These are phyloP conservation scores for Pimpla rufipes DNA, from an alignment of 2,888 invertebrate species.

Conservation along the genomic window DNA sequence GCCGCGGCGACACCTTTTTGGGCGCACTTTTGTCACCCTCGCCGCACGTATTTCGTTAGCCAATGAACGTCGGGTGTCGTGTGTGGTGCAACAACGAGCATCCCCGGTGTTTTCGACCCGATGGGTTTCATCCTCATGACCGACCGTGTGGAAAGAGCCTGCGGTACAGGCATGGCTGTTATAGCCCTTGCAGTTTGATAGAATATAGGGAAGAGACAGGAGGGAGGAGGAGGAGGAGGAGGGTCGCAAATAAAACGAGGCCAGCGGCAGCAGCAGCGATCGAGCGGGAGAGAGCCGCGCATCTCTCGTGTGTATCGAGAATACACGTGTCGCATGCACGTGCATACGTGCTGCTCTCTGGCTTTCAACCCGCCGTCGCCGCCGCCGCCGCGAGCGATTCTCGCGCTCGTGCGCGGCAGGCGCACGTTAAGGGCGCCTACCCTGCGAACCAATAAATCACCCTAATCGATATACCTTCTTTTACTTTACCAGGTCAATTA, in stretches of 20 bases:
- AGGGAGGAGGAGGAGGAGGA: not conserved
- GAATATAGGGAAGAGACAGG: constrained; percentile 42
- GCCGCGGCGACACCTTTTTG: not conserved
- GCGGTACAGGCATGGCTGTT: constrained; percentile 18
- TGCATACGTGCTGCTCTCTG: not conserved
- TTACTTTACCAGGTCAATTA: no score
- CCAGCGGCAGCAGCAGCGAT: constrained; percentile 29
- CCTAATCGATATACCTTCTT: no score
- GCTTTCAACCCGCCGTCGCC: not conserved
- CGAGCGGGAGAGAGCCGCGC: constrained; percentile 1
- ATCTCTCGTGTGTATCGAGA: not conserved
- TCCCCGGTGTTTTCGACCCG: constrained; percentile 63
- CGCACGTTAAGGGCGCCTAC: constrained; percentile 1
- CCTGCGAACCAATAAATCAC: not conserved
- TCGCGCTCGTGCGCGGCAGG: not conserved
- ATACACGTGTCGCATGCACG: constrained; percentile 4
- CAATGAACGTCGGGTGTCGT: constrained; percentile 27
- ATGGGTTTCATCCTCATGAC: constrained; percentile 69
- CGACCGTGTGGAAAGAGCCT: constrained; percentile 64
- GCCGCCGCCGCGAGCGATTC: not conserved
- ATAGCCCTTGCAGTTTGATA: constrained; percentile 62
- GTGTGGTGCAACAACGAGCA: constrained; percentile 37
- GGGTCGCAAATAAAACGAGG: constrained; percentile 65
- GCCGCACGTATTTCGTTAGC: constrained; percentile 54
- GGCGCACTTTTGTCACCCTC: constrained; percentile 1